phyloP scores from a whole-genome alignment of 2,113 vertebrate species.

The Nycticebus coucang region DNA sequence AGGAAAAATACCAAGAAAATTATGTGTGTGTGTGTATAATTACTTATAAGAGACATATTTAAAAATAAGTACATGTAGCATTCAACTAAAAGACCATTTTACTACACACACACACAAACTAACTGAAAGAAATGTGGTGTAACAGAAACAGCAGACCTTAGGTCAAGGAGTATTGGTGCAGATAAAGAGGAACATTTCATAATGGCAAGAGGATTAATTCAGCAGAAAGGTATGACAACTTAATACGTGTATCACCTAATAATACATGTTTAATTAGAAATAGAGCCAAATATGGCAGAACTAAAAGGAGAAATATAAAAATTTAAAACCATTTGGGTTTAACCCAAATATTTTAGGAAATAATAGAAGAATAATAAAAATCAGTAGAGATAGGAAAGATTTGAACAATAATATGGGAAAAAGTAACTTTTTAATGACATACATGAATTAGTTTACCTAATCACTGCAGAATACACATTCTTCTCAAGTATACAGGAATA shows the following conservation, averaged over 20 bases:
- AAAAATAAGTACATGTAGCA: not conserved
- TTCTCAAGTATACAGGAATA: not conserved
- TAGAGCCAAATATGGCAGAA: not conserved
- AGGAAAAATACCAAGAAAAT: not conserved
- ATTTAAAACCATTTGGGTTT: not conserved
- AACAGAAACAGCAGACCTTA: not conserved
- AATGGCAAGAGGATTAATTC: not conserved
- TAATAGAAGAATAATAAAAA: not conserved
- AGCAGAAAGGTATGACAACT: not conserved
- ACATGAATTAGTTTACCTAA: not conserved
- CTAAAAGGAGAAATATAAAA: not conserved
- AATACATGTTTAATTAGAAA: not conserved
- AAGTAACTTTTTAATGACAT: not conserved
- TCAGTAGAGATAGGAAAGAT: not conserved
- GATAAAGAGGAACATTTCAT: not conserved
- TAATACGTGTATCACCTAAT: not conserved
- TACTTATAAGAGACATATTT: not conserved
- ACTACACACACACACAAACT: not conserved
- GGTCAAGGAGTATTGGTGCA: not conserved
- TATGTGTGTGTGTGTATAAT: not conserved
- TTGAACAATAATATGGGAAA: not conserved
- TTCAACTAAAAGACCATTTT: not conserved
- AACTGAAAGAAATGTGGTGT: not conserved
- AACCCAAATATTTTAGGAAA: not conserved
- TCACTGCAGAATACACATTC: not conserved